Conservation (phyloP, 2,113 vertebrate species). For the Telmatochromis sp. region DNA sequence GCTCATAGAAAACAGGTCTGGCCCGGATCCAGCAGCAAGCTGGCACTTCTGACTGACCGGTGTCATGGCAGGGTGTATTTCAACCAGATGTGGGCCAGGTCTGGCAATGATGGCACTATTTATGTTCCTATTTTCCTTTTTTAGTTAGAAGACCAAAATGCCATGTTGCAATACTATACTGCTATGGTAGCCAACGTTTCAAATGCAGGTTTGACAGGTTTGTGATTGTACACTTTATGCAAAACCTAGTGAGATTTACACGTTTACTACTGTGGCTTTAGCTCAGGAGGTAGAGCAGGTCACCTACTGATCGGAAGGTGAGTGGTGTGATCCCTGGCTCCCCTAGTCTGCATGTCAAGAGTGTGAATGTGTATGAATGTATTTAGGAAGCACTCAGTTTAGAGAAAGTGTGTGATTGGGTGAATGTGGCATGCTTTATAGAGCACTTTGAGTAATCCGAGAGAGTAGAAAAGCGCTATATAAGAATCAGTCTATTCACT, state of each 20-base stretch:
- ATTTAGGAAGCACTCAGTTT: not conserved
- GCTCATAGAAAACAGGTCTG: not conserved
- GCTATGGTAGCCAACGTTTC: not conserved
- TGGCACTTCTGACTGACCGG: not conserved
- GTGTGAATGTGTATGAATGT: not conserved
- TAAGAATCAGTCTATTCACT: not conserved
- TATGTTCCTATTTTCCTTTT: not conserved
- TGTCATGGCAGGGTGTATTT: not conserved
- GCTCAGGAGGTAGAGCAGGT: not conserved
- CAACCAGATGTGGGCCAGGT: not conserved
- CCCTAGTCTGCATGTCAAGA: not conserved
- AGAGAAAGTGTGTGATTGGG: not conserved
- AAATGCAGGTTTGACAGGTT: not conserved
- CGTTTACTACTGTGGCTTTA: not conserved
- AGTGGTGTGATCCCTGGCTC: not conserved
- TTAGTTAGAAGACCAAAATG: not conserved
- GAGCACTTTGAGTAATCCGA: not conserved
- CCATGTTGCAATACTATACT: not conserved
- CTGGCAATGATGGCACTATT: not conserved
- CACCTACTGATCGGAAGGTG: not conserved
- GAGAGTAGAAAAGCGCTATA: not conserved
- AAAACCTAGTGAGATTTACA: not conserved
- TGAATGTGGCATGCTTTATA: not conserved
- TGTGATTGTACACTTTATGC: not conserved
- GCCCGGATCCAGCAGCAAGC: accelerated